Evolutionary conservation across 1,140 invertebrate genomes (phyloP).

Genomic region (Holcopasites calliopsidis): DNA sequence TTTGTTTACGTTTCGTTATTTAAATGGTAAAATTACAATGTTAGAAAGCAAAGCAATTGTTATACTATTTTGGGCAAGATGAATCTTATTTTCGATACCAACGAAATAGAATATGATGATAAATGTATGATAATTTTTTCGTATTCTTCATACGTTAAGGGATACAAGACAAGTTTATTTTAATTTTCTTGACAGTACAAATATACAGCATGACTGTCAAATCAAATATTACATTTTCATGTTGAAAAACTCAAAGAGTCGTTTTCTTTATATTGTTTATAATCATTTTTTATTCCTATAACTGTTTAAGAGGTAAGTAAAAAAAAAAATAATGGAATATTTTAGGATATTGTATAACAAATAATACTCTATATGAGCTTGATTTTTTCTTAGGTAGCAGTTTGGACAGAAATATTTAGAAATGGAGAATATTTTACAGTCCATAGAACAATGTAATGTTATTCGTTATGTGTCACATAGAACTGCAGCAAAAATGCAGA

Average conservation of each 20-base stretch:
- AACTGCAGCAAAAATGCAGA: conserved; percentile 87
- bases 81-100: background rate
- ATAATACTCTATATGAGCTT: background rate
- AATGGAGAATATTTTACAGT: conserved; percentile 72
- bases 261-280: background rate
- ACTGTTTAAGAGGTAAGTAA: background rate
- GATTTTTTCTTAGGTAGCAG: conserved; percentile 38
- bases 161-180: too few relatives aligned
- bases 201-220: background rate
- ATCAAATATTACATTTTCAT: background rate
- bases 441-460: conserved; percentile 82
- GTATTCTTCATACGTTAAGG: background rate
- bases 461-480: conserved; percentile 89
- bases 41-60: conserved; percentile 41
- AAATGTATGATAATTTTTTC: background rate
- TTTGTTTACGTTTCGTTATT: conserved; percentile 57
- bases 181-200: too few relatives aligned
- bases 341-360: background rate
- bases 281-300: background rate
- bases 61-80: background rate
- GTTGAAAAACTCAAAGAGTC: background rate
- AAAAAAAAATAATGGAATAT: conserved; percentile 1
- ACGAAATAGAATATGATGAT: background rate
- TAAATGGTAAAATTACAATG: conserved; percentile 55
- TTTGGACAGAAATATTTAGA: conserved; percentile 39